phyloP scores from a whole-genome alignment of 2,797 vertebrate genomes.

The Muraenolepis orangiensis region DNA sequence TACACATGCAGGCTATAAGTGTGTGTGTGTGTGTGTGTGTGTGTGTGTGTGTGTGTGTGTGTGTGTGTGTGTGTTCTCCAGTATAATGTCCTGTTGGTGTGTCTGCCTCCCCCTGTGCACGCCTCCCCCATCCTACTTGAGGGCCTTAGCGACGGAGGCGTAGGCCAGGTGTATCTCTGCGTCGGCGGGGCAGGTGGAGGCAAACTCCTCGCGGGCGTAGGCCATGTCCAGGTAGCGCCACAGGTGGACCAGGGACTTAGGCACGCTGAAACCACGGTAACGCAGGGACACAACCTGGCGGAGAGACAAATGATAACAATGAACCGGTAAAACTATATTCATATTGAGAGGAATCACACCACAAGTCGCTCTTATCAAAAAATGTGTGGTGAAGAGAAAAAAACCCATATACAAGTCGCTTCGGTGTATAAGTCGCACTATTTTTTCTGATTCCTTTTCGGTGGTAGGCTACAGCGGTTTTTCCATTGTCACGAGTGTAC shows the following conservation, averaged over 20 bases:
- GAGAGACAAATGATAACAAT: neutral
- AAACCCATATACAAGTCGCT: too few relatives aligned
- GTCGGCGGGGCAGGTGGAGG: slow-evolving; percentile 84
- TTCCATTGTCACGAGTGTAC: too few relatives aligned
- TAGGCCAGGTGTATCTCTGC: slow-evolving; percentile 85
- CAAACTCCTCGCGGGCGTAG: slow-evolving; percentile 83
- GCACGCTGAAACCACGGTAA: slow-evolving; percentile 82
- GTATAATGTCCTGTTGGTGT: slow-evolving; percentile 16
- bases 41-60: slow-evolving; percentile 31
- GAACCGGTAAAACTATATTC: neutral
- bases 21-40: neutral
- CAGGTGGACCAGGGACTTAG: slow-evolving; percentile 74
- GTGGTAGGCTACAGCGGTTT: too few relatives aligned
- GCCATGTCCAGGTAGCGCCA: slow-evolving; percentile 85
- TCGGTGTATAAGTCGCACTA: too few relatives aligned
- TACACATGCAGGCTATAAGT: neutral
- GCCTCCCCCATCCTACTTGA: slow-evolving; percentile 70
- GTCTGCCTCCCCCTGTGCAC: neutral
- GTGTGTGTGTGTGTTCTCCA: slow-evolving; percentile 21
- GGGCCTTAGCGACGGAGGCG: slow-evolving; percentile 81
- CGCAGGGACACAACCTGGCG: slow-evolving; percentile 85
- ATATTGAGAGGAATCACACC: too few relatives aligned
- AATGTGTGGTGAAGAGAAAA: too few relatives aligned
- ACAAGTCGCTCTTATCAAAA: too few relatives aligned
- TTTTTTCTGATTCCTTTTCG: too few relatives aligned